A percentile compares a stretch with the other conserved stretches of the same genome.
Evolutionary conservation across 2,113 vertebrate species (phyloP).

Genomic region (Heptranchias perlo): DNA sequence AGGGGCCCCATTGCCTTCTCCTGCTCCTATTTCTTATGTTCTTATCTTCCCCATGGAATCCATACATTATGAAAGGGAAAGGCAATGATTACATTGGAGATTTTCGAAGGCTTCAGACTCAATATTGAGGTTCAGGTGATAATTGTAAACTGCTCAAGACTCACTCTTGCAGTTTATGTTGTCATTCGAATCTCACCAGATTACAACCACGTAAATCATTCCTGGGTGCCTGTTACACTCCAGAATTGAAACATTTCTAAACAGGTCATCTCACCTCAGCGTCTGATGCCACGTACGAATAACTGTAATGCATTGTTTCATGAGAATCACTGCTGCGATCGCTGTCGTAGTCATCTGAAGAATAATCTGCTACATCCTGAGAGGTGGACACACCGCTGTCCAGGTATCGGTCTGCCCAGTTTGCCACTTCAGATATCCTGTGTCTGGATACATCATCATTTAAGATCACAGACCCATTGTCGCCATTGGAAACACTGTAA

Average conservation of each 20-base stretch:
- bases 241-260: background rate
- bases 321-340: constrained; percentile 50
- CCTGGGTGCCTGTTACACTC: background rate
- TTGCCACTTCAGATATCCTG: constrained; percentile 51
- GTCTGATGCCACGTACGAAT: constrained; percentile 57
- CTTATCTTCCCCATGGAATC: background rate
- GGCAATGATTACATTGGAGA: background rate
- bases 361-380: constrained; percentile 47
- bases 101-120: background rate
- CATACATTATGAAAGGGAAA: background rate
- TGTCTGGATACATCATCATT: constrained; percentile 43
- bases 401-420: constrained; percentile 63
- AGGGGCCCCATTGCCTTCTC: too few species aligned
- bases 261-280: constrained; percentile 51
- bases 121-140: background rate
- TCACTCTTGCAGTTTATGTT: background rate
- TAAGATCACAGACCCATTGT: constrained; percentile 39
- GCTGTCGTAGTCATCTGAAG: constrained; percentile 51
- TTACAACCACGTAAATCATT: background rate
- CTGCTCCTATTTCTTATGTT: too few species aligned
- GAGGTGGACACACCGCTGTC: constrained; percentile 60
- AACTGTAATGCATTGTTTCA: constrained; percentile 56
- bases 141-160: background rate
- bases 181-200: background rate
- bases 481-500: constrained; percentile 36